These are phyloP conservation scores for Tragelaphus scriptus DNA, from an alignment of 2,113 vertebrate species.

Conservation along the genomic window DNA sequence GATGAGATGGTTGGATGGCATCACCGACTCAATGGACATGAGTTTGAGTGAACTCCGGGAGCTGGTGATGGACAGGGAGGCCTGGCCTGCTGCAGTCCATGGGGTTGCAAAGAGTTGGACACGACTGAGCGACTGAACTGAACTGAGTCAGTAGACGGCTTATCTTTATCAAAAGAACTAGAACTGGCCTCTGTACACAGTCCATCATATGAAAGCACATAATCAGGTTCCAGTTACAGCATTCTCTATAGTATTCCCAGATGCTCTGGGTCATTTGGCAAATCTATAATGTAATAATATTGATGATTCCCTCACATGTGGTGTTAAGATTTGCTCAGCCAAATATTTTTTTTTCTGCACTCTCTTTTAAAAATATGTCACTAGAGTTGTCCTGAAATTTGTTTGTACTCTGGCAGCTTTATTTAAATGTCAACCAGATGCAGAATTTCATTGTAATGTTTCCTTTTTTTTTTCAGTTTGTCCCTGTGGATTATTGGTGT, in stretches of 20 bases:
- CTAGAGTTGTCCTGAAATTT: conserved; percentile 72
- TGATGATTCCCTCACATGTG: conserved; percentile 70
- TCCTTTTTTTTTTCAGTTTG: not conserved
- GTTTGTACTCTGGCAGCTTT: conserved; percentile 74
- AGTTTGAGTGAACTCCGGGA: not conserved
- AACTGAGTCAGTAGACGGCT: conserved; percentile 52
- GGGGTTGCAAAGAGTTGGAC: not conserved
- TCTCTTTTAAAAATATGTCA: conserved; percentile 62
- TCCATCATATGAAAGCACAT: conserved; percentile 64
- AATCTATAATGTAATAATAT: conserved; percentile 77
- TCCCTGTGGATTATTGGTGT: conserved; percentile 33
- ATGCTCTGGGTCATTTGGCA: conserved; percentile 76
- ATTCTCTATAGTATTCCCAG: conserved; percentile 72
- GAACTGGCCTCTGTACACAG: conserved; percentile 59
- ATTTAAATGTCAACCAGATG: conserved; percentile 82
- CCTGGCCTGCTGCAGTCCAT: not conserved
- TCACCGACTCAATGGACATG: not conserved
- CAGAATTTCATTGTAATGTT: conserved; percentile 39
- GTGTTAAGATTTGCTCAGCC: conserved; percentile 66
- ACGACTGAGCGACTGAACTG: not conserved
- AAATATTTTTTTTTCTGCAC: conserved; percentile 56
- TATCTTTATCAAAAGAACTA: conserved; percentile 71
- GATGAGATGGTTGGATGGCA: not conserved
- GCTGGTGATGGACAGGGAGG: not conserved
- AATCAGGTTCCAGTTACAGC: conserved; percentile 72